Percentiles rank a stretch among this genome's conserved stretches.
These are phyloP conservation scores for Haliclona indistincta DNA, from an alignment of 37 sponge, comb jelly and placozoan species.

Conservation along the genomic window DNA sequence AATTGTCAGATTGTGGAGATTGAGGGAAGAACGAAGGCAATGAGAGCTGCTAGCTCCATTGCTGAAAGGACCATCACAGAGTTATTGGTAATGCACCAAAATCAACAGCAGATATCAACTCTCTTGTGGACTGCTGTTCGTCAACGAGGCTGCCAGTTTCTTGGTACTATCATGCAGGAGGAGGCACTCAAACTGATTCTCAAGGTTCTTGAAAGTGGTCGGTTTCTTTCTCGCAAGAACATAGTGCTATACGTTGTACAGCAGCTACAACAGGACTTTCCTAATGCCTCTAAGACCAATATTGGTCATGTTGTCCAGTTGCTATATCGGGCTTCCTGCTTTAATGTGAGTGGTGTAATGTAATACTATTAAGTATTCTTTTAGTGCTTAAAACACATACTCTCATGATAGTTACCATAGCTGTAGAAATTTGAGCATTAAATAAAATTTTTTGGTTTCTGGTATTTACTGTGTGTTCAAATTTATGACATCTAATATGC, in stretches of 20 bases:
- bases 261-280: constrained; percentile 77
- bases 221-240: constrained; percentile 79
- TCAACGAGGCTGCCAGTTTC: constrained; percentile 94
- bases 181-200: constrained; percentile 88
- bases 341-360: constrained; percentile 76
- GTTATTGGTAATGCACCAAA: constrained; percentile 90
- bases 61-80: constrained; percentile 92
- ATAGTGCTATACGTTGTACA: constrained; percentile 90
- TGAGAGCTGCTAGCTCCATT: constrained; percentile 85
- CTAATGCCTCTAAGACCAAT: constrained; percentile 90
- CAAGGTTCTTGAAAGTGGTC: constrained; percentile 67
- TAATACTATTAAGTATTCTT: neutral
- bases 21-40: constrained; percentile 77
- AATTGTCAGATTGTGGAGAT: constrained; percentile 82
- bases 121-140: constrained; percentile 93
- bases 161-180: constrained; percentile 97
- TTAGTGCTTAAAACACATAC: neutral
- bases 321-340: constrained; percentile 94
- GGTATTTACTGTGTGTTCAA: constrained; percentile 1
- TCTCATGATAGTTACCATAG: no score
- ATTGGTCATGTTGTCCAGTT: constrained; percentile 99
- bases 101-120: constrained; percentile 85
- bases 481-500: neutral
- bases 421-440: no score
- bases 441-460: no score